These are phyloP conservation scores for Psophia crepitans DNA, from an alignment of 2,113 vertebrate species.

Conservation along the genomic window DNA sequence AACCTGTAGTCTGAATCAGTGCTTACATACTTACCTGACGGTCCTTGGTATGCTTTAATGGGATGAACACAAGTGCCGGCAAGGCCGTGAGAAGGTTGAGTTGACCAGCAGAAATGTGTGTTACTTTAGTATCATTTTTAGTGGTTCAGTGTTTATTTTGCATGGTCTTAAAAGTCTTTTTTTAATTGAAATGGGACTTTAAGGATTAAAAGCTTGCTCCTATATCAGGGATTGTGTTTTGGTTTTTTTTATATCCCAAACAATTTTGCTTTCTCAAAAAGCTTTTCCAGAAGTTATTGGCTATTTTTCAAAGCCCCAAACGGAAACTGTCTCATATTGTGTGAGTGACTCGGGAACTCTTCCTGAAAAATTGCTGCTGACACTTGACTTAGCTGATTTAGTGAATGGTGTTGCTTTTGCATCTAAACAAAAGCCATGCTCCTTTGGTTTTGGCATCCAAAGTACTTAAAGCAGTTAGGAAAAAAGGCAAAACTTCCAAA, in stretches of 20 bases:
- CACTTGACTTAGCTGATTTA: neutral
- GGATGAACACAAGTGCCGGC: rapidly evolving
- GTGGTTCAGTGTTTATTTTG: neutral
- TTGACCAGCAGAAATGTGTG: neutral
- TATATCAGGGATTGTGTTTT: too few species aligned
- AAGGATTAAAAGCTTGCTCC: neutral
- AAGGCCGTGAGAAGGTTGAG: neutral
- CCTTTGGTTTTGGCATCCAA: neutral
- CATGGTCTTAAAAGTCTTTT: neutral
- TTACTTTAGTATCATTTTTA: neutral
- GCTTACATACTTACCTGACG: too few species aligned
- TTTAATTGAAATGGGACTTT: neutral
- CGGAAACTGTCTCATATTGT: neutral
- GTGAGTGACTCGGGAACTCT: neutral
- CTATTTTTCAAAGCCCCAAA: neutral
- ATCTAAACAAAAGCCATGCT: neutral
- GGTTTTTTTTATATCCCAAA: neutral
- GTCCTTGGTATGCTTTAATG: rapidly evolving
- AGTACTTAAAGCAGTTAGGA: neutral
- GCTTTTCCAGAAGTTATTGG: neutral
- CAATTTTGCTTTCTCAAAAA: neutral
- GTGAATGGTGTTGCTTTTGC: neutral
- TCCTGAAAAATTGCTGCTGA: neutral
- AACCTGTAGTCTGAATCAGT: neutral
- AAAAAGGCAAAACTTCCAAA: neutral